Evolutionary conservation across 2,797 vertebrate genomes (phyloP), one percentile per base, ranked within the genome.

Genomic region (Lepus townsendii): DNA sequence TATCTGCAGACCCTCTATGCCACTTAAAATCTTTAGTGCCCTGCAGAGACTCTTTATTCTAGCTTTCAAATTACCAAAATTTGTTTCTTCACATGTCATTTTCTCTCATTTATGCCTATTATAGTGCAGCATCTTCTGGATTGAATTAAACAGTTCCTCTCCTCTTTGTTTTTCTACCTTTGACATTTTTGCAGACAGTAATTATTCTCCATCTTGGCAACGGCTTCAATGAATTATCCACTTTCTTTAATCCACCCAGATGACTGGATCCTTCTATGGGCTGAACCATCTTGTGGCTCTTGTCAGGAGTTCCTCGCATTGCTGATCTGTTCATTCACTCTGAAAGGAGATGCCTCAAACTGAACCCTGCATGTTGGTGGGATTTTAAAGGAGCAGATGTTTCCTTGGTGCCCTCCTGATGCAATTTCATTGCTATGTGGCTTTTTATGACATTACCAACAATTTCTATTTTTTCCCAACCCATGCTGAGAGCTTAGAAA

Each of bases 161-260:
- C 47, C 47, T 93, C 63, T 92, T 94, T 80, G 68, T 30, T 88
- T 63, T 84, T 66, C 47, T 47, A 73, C 42, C 72, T 95, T 91
- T 88, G 89, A 96, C 93, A 88, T 75, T 60, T 93, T 88, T 79
- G 77, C 54, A 73, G 65, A 75, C 26, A n/a, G 9, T 83, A 94
- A 95, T 95, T 96, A 94, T 77, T 90, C 54, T 32, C 63, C 50
- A 71, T 87, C 75, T 88, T 92, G 87, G 71, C 66, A 92, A 72
- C 79, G 13, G 62, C 50, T 71, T 96, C 78, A 93, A 27, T 75
- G 80, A 75, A 47, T 88, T 79, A 84, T 57, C 83, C 77, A 82
- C 60, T 71, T 93, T 93, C 89, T 90, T 95, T 93, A 95, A 96
- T 92, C 75, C 11, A 60, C 42, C 57, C 72, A 91, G 83, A 96